Evolutionary conservation across 2,888 invertebrate genomes (phyloP), one percentile per base, ranked within the genome.

Genomic region (Leistus spinibarbis): DNA sequence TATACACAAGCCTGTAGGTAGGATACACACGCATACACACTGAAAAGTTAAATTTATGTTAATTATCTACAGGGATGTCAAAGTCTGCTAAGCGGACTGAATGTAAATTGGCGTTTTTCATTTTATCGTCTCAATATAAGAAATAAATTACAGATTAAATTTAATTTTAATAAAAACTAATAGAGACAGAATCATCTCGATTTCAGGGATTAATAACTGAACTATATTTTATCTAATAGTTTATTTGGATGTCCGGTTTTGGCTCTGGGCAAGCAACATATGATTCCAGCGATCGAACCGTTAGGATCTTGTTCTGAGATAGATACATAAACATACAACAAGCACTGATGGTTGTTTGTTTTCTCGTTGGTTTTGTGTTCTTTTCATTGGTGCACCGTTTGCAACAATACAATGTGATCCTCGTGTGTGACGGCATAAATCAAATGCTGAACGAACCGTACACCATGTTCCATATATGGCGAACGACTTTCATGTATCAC

Each of bases 101-200:
- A 72, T 72, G 64, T 72, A 72, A 72, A 66, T 64, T 64, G 24
- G 17, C 72, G 57, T 66, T 27, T 66, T 72, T 72, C 72, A 19
- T 22, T 64, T 64, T 66, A 65, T 72, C 72, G 65, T 72, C 72
- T 24, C 72, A 72, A 72, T 72, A 72, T 72, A 66, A 72, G 72
- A 72, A 72, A 72, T 72, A 72, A 72, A 72, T 72, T 72, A 72
- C 65, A 72, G 66, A 72, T 72, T 72, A 72, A 72, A 72, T 72
- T 72, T 65, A 72, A 72, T 72, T 72, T 66, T 66, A 72, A 72
- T 66, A 66, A 65, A 57, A n/a, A n/a, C n/a, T n/a, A n/a, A n/a
- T n/a, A n/a, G n/a, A n/a, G n/a, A n/a, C n/a, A n/a, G n/a, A n/a
- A n/a, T n/a, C n/a, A n/a, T n/a, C n/a, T n/a, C n/a, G n/a, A n/a